phyloP scores from a whole-genome alignment of 2,888 invertebrate species.

The Unio delphinus region DNA sequence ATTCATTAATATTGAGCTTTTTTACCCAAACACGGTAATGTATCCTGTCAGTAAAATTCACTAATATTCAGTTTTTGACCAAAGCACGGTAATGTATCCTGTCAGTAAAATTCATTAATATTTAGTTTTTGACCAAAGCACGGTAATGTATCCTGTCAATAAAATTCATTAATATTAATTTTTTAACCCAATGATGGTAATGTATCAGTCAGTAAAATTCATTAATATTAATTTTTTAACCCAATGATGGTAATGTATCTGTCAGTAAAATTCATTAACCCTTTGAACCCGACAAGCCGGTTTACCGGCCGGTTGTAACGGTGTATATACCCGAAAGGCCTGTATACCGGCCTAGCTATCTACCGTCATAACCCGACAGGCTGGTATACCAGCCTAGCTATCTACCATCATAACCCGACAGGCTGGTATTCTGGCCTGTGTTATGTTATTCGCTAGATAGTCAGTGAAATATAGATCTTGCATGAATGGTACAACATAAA shows the following conservation, averaged over 20 bases:
- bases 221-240: background rate
- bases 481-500: too few relatives aligned
- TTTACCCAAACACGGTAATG: constrained; percentile 64
- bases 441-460: too few relatives aligned
- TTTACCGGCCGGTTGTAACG: too few relatives aligned
- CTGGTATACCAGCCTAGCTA: too few relatives aligned
- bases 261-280: background rate
- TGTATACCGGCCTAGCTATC: too few relatives aligned
- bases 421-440: too few relatives aligned
- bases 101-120: background rate
- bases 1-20: background rate
- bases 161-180: constrained; percentile 1
- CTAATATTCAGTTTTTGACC: constrained; percentile 64
- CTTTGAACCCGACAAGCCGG: too few relatives aligned
- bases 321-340: too few relatives aligned
- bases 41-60: background rate
- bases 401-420: too few relatives aligned
- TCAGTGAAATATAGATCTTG: too few relatives aligned
- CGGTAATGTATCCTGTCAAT: background rate
- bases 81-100: constrained; percentile 60
- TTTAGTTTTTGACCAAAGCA: background rate
- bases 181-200: background rate
- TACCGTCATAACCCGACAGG: too few relatives aligned
- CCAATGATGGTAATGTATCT: background rate
- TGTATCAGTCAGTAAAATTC: background rate